Evolutionary conservation across 2,797 vertebrate genomes (phyloP).

Genomic region (Lepus oiostolus): DNA sequence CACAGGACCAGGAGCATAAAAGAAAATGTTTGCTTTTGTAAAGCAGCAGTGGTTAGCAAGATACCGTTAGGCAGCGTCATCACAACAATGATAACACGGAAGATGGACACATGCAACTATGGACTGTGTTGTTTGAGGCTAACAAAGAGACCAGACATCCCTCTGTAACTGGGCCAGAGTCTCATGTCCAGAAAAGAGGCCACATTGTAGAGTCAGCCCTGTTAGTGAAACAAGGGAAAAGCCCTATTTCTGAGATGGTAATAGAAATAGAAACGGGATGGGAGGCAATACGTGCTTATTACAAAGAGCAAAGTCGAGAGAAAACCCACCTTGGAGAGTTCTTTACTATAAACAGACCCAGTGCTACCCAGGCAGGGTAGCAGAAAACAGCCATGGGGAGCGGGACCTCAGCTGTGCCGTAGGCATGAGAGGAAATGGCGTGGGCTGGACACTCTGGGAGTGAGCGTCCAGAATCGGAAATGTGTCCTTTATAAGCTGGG

Average conservation of each 20-base stretch:
- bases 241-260: constrained; percentile 1
- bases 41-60: background rate
- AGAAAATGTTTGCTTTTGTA: background rate
- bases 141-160: background rate
- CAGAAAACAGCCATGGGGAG: background rate
- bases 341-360: background rate
- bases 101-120: fast-evolving
- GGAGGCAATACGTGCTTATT: background rate
- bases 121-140: background rate
- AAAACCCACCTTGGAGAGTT: background rate
- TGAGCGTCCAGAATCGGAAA: background rate
- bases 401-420: background rate
- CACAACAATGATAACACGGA: background rate
- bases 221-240: background rate
- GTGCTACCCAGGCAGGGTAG: background rate
- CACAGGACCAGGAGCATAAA: background rate
- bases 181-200: background rate
- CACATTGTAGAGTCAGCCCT: background rate
- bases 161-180: background rate
- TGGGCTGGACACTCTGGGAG: background rate
- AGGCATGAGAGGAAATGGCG: background rate
- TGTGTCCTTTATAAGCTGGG: background rate
- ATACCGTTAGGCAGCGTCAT: background rate
- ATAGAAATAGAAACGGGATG: background rate
- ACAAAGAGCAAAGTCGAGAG: background rate